Percentiles rank a stretch among this genome's conserved stretches.
Evolutionary conservation across 2,888 invertebrate genomes (phyloP).

Genomic region (Zonitis immaculata): DNA sequence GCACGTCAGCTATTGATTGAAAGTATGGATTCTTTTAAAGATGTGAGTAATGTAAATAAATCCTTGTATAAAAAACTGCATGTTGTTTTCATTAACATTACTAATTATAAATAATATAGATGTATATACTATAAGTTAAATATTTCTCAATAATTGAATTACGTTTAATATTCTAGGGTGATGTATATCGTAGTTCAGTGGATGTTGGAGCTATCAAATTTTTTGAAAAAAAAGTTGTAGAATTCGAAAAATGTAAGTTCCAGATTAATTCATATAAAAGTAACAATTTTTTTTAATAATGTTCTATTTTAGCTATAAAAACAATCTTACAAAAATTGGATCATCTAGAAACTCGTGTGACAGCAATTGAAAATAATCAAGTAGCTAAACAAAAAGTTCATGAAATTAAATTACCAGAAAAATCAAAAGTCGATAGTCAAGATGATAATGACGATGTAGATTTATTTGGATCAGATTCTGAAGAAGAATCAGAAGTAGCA

Average conservation of each 20-base stretch:
- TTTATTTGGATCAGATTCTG: conserved; percentile 87
- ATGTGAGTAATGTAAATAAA: conserved; percentile 55
- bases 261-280: neutral
- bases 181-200: conserved; percentile 17
- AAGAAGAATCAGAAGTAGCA: conserved; percentile 85
- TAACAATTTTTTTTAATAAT: neutral
- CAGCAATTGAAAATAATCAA: conserved; percentile 37
- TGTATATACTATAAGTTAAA: no score
- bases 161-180: conserved; percentile 16
- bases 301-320: conserved; percentile 29
- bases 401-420: conserved; percentile 29
- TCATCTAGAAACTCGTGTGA: conserved; percentile 28
- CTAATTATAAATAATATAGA: neutral
- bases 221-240: conserved; percentile 39
- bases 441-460: conserved; percentile 74
- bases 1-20: conserved; percentile 75
- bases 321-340: conserved; percentile 28
- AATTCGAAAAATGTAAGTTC: conserved; percentile 38
- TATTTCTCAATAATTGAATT: conserved; percentile 3
- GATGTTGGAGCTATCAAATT: conserved; percentile 38
- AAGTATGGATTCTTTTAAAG: conserved; percentile 61
- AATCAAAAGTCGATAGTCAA: conserved; percentile 41
- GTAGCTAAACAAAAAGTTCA: conserved; percentile 23
- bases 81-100: neutral
- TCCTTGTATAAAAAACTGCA: neutral